Evolutionary conservation across 2,888 invertebrate genomes (phyloP), one percentile per base, ranked within the genome.

Genomic region (Drosophila barbarae): DNA sequence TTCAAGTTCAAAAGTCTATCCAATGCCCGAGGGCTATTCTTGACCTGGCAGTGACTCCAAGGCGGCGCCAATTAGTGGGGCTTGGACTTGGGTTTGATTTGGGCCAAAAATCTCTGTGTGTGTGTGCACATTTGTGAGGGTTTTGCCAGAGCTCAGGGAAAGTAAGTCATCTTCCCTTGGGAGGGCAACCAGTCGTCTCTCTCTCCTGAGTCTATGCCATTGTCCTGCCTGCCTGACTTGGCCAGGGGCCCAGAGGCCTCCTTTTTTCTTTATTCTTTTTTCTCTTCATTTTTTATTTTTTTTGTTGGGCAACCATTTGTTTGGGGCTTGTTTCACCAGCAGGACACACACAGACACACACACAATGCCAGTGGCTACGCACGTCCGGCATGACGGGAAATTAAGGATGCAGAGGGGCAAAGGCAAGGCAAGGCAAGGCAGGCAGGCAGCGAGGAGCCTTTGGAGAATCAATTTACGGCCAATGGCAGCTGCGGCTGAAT

Each of bases 31-130:
- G 57, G 66, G 66, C 15, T 51, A 66, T 57, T 53, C 59, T 68
- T 68, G 68, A 53, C 68, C 68, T 68, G 68, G 8, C 52, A 52
- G 41, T 67, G 58, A 67, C 58, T 46, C 42, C 46, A 55, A 36
- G 54, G 54, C 41, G 56, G 65, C 65, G 65, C 65, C 65, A 66
- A 66, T 66, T 66, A 66, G 56, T 65, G 56, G 56, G 65, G 56
- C 32, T 41, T 52, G 36, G 52, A 52, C 56, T 35, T 56, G 55
- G 30, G 36, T 26, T 30, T 49, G 49, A 49, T 49, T 49, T 54
- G 26, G 53, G 55, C 13, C 34, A 7, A 9, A 32, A 51, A 52
- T 52, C 28, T 28, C 8, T 9, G 2, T 30, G 10, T 53, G 10
- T 35, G 34, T 51, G 34, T 34, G 54, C 21, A 53, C 21, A 21